Evolutionary conservation across 2,113 vertebrate genomes (phyloP).

Genomic region (Thamnophis sirtalis): DNA sequence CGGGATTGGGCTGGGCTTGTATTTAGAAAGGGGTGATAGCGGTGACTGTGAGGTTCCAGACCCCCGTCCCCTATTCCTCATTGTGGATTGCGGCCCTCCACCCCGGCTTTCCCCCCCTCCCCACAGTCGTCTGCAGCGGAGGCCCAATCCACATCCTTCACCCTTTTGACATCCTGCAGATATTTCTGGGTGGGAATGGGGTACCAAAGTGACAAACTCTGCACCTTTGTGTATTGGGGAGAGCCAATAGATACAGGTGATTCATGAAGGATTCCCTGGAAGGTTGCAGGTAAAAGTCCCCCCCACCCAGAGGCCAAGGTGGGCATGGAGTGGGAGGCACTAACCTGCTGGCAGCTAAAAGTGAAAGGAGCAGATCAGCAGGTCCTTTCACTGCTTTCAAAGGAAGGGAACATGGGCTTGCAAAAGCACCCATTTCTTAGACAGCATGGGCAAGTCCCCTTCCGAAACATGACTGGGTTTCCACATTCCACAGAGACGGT

Average conservation of each 20-base stretch:
- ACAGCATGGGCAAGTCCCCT: background rate
- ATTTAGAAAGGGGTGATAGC: conserved; percentile 41
- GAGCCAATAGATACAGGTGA: background rate
- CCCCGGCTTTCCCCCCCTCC: background rate
- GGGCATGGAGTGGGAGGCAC: background rate
- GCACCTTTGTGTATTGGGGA: background rate
- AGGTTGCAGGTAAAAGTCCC: background rate
- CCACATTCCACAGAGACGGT: background rate
- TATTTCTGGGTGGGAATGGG: background rate
- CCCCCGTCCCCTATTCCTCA: conserved; percentile 52
- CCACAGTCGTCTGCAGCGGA: background rate
- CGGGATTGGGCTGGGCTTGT: background rate
- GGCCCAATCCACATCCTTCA: conserved; percentile 73
- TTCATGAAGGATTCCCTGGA: background rate
- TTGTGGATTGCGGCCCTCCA: conserved; percentile 76
- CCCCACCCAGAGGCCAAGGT: background rate
- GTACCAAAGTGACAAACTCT: background rate
- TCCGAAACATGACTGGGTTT: background rate
- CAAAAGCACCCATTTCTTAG: background rate
- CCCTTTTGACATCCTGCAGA: conserved; percentile 66
- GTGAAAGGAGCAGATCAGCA: background rate
- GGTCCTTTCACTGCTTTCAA: background rate
- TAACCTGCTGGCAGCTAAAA: background rate
- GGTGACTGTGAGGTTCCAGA: conserved; percentile 59
- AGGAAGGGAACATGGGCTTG: background rate